Evolutionary conservation across 1,140 invertebrate species (phyloP).

Genomic region (Nasonia longicornis): DNA sequence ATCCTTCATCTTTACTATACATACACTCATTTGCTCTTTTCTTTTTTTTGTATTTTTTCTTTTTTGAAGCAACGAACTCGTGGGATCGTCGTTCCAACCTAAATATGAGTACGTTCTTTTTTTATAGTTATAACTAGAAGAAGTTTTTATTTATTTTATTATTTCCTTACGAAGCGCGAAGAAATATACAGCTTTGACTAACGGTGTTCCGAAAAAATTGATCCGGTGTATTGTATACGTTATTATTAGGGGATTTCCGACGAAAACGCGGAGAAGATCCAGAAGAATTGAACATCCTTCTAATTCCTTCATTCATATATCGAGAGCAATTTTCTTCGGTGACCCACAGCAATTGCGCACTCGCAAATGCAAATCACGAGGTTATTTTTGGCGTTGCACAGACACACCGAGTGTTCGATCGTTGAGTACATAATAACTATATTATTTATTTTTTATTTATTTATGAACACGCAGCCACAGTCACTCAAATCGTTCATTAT

Average conservation of each 20-base stretch:
- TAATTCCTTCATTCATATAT: constrained; percentile 22
- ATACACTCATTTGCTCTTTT: constrained; percentile 42
- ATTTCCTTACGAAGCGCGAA: constrained; percentile 48
- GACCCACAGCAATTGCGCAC: constrained; percentile 10
- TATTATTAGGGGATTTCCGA: constrained; percentile 38
- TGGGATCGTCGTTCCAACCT: constrained; percentile 36
- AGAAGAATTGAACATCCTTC: constrained; percentile 34
- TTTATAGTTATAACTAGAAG: constrained; percentile 41
- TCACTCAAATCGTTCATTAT: constrained; percentile 57
- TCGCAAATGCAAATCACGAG: constrained; percentile 41
- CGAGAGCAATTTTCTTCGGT: constrained; percentile 31
- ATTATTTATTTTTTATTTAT: constrained; percentile 54
- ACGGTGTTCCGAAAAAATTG: constrained; percentile 46
- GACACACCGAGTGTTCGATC: constrained; percentile 52
- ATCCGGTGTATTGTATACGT: constrained; percentile 39
- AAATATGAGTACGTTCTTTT: constrained; percentile 45
- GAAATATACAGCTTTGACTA: constrained; percentile 53
- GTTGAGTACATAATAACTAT: constrained; percentile 53
- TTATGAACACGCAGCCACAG: constrained; percentile 65
- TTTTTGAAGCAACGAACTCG: constrained; percentile 45
- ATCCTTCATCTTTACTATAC: constrained; percentile 48
- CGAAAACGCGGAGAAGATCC: constrained; percentile 43
- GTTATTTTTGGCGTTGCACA: constrained; percentile 51
- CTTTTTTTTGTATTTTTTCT: constrained; percentile 46
- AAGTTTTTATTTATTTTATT: constrained; percentile 40